Percentiles rank a stretch among this genome's conserved stretches.
phyloP scores from a whole-genome alignment of 1,140 invertebrate species.

The Drosophila bocki region DNA sequence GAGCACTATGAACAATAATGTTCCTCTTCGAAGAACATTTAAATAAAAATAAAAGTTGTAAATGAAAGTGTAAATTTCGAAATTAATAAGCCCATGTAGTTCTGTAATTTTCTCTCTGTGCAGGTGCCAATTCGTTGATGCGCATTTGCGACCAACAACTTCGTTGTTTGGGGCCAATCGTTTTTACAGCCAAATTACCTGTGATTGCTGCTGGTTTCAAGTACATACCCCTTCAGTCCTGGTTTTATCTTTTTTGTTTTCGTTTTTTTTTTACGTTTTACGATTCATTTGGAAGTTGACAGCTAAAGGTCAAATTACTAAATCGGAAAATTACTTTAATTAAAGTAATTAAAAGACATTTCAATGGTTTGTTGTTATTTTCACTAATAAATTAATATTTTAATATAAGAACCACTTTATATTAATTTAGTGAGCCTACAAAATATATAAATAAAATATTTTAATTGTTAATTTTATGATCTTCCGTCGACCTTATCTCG shows the following conservation, averaged over 20 bases:
- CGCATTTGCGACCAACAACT: conserved; percentile 22
- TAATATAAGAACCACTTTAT: neutral
- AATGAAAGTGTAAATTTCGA: no score
- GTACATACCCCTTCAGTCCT: conserved; percentile 7
- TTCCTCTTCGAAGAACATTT: no score
- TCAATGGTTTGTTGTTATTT: neutral
- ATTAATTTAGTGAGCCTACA: no score
- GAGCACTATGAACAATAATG: no score
- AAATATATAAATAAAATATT: no score
- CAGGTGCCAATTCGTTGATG: conserved; percentile 18
- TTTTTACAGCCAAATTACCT: conserved; percentile 26
- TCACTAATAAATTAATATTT: neutral
- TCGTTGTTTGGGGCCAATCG: conserved; percentile 12
- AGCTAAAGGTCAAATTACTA: conserved; percentile 18
- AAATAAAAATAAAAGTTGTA: no score
- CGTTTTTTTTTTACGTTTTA: conserved; percentile 6
- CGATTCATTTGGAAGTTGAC: neutral
- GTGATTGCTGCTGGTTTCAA: conserved; percentile 19
- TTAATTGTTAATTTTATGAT: neutral
- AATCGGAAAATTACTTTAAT: neutral
- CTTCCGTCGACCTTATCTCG: neutral
- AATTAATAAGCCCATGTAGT: no score
- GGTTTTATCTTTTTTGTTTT: conserved; percentile 13
- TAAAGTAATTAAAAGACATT: neutral
- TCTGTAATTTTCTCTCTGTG: conserved; percentile 7